These are phyloP conservation scores for Cephus cinctus DNA, from an alignment of 1,140 invertebrate genomes.

Conservation along the genomic window DNA sequence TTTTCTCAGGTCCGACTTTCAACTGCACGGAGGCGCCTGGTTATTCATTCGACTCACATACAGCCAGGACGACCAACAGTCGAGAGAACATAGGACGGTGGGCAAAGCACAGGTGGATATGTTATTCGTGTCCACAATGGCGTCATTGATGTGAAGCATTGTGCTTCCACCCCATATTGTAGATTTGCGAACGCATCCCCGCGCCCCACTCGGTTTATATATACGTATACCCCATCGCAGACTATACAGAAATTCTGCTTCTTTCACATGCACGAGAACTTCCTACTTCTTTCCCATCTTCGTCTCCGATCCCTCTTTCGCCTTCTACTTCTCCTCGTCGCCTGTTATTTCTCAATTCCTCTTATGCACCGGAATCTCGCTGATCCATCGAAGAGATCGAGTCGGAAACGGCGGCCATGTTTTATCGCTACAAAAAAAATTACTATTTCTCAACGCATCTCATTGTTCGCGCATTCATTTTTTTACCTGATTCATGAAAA, in stretches of 20 bases:
- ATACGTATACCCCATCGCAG: conserved; percentile 15
- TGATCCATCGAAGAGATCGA: too few relatives aligned
- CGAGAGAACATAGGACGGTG: not conserved
- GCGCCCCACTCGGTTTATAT: conserved; percentile 4
- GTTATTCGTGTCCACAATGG: conserved; percentile 13
- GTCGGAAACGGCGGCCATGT: too few relatives aligned
- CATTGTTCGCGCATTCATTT: too few relatives aligned
- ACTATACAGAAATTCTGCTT: too few relatives aligned
- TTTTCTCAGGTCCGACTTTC: too few relatives aligned
- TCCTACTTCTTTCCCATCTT: conserved; percentile 19
- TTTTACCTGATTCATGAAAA: too few relatives aligned
- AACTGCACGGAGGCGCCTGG: too few relatives aligned
- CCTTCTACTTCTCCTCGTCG: not conserved
- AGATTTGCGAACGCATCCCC: not conserved
- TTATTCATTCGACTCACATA: not conserved
- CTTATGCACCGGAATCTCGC: too few relatives aligned
- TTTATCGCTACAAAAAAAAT: too few relatives aligned
- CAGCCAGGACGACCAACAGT: not conserved
- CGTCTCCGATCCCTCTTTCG: conserved; percentile 1
- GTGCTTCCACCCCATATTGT: conserved; percentile 5
- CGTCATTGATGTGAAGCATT: conserved; percentile 15
- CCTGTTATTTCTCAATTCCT: too few relatives aligned
- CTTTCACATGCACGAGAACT: conserved; percentile 26
- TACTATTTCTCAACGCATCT: too few relatives aligned
- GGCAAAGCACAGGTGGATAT: conserved; percentile 5